phyloP scores from a whole-genome alignment of 2,888 invertebrate species.

The Dione vanillae region DNA sequence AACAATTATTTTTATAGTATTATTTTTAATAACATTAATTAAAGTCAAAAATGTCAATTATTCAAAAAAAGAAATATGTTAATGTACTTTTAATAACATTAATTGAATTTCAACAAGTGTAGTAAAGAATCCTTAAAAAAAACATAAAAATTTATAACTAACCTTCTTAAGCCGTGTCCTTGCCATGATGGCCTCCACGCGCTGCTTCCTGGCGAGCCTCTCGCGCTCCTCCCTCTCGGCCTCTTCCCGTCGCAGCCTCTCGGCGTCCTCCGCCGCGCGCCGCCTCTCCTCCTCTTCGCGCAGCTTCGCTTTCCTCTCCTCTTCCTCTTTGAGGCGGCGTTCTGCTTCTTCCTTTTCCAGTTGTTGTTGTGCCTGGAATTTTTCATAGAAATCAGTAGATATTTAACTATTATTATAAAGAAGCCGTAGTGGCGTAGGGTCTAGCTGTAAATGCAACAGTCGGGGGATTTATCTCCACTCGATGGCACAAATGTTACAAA shows the following conservation, averaged over 20 bases:
- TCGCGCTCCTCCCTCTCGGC: constrained; percentile 96
- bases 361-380: constrained; percentile 77
- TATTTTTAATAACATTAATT: too few species aligned
- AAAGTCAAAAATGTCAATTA: too few species aligned
- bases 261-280: constrained; percentile 93
- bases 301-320: constrained; percentile 86
- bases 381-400: neutral
- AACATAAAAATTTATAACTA: neutral
- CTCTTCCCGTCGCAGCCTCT: constrained; percentile 91
- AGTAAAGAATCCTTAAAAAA: neutral
- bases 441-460: too few species aligned
- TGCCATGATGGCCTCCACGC: constrained; percentile 96
- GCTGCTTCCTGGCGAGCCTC: constrained; percentile 92
- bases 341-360: constrained; percentile 88
- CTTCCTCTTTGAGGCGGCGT: constrained; percentile 90
- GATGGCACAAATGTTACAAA: too few species aligned
- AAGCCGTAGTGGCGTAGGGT: too few species aligned
- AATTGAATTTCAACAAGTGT: neutral
- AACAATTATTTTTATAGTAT: too few species aligned
- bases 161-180: constrained; percentile 88
- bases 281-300: constrained; percentile 88
- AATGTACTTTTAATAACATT: too few species aligned
- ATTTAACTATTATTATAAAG: too few species aligned
- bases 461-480: too few species aligned
- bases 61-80: too few species aligned